Evolutionary conservation across 1,140 invertebrate species (phyloP).

Genomic region (Galleria mellonella): DNA sequence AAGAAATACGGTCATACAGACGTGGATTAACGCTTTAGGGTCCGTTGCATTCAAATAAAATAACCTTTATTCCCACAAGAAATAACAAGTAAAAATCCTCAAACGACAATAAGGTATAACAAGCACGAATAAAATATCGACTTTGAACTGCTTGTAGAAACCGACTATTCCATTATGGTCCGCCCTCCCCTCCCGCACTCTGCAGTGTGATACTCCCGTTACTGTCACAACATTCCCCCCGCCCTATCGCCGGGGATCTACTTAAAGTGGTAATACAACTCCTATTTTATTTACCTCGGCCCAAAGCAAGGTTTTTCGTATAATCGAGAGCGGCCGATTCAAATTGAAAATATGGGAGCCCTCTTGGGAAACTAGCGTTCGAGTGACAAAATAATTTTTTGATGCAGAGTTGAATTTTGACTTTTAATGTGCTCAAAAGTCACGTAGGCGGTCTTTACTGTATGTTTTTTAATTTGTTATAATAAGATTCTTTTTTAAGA

Average conservation of each 20-base stretch:
- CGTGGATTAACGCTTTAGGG: slow-evolving; percentile 29
- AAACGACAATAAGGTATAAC: slow-evolving; percentile 56
- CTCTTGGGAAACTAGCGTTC: slow-evolving; percentile 36
- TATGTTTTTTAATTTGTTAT: no score
- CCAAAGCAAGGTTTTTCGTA: slow-evolving; percentile 46
- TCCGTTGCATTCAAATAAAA: slow-evolving; percentile 36
- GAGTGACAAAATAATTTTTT: slow-evolving; percentile 5
- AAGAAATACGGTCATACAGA: no score
- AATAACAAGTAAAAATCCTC: slow-evolving; percentile 49
- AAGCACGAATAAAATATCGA: slow-evolving; percentile 62
- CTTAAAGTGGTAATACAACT: slow-evolving; percentile 17
- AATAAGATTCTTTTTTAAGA: no score
- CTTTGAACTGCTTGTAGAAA: slow-evolving; percentile 23
- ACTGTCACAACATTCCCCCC: neutral
- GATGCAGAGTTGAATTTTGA: slow-evolving; percentile 1
- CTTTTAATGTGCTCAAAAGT: neutral
- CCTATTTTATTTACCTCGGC: slow-evolving; percentile 38
- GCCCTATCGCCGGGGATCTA: neutral
- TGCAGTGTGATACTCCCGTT: neutral
- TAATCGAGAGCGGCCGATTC: slow-evolving; percentile 48
- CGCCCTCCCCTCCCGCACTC: neutral
- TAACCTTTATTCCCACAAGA: slow-evolving; percentile 36
- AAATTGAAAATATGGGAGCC: slow-evolving; percentile 58
- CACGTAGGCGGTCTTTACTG: no score
- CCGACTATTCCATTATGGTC: slow-evolving; percentile 15